Base-by-base conservation (phyloP, 2,797 vertebrate species). In the Micropoecilia bifurca region DNA sequence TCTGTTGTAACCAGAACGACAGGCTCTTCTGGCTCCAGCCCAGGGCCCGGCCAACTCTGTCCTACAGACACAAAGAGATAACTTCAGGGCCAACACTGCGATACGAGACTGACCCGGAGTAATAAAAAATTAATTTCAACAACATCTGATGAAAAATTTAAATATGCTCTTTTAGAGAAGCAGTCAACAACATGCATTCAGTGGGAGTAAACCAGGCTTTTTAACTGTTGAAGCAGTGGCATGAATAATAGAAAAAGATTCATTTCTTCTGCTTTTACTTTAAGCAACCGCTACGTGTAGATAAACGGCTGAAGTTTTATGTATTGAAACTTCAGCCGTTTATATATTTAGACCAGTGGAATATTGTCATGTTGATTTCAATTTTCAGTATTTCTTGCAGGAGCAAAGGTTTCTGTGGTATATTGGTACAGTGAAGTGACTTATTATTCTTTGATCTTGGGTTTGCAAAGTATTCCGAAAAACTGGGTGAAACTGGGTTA, bases 61-160 rank as follows among this genome's bases (percentile, higher is more conserved):
- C 39, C 39, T 25, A n/a, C 39, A 69, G 12, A 69, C 39, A n/a
- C 66, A 69, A n/a, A 69, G 66, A 69, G 22, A 69, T 39, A 69
- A 43, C 39, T 25, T 69, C 66, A 43, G 66, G 66, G 66, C 22
- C 6, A 43, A 43, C 39, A 39, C 36, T 43, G 66, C 4, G 22
- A 69, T 43, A 69, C 39, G 5, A 69, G 22, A 69, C 22, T 8
- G 12, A 69, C 22, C 25, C 4, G 3, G 14, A 69, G 39, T 69
- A 69, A 69, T 69, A 43, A 43, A 69, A 69, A 41, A 69, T 69
- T 4, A 43, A 69, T 43, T n/a, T n/a, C 39, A 43, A 41, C 36
- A 66, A 69, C 66, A 69, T 43, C 39, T n/a, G 39, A 69, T 69
- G 12, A 69, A 69, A 69, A 25, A n/a, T 43, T 69, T 6, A 69